Conservation (phyloP, 2,888 invertebrate genomes). For the Xanthorhoe spadicearia region DNA sequence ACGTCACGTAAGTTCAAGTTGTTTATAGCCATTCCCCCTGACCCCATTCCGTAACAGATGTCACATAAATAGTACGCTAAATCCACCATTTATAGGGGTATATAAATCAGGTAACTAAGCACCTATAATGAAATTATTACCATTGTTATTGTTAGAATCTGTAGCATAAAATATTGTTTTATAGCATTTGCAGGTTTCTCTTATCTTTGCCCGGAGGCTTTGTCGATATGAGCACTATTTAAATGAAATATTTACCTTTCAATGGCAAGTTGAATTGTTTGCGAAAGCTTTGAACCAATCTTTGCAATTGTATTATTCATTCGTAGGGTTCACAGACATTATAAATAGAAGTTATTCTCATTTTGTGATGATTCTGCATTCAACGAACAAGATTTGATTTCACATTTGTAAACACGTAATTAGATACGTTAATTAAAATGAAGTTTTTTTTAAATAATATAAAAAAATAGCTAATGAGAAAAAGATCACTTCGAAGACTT, state of each 20-base stretch:
- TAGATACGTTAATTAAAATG: too few relatives aligned
- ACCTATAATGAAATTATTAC: constrained; percentile 40
- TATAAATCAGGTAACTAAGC: constrained; percentile 43
- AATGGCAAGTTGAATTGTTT: not conserved
- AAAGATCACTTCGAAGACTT: too few relatives aligned
- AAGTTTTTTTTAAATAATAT: too few relatives aligned
- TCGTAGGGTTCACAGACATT: not conserved
- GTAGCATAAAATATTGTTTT: constrained; percentile 21
- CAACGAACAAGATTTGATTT: too few relatives aligned
- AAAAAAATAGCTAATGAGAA: too few relatives aligned
- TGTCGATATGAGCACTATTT: constrained; percentile 1
- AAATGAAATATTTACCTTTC: not conserved
- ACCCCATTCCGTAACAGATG: constrained; percentile 45
- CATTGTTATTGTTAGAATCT: constrained; percentile 30
- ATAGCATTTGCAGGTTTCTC: constrained; percentile 18
- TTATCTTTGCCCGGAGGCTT: constrained; percentile 16
- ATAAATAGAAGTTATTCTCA: not conserved
- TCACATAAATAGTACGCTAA: constrained; percentile 46
- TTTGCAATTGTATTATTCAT: not conserved
- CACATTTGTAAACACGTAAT: too few relatives aligned
- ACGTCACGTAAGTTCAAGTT: constrained; percentile 42
- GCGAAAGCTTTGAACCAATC: not conserved
- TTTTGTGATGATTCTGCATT: too few relatives aligned
- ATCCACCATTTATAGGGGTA: constrained; percentile 43
- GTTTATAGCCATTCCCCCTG: constrained; percentile 42